These are phyloP conservation scores for Mallateleia sp. DNA, from an alignment of 2,888 invertebrate species.

Conservation along the genomic window DNA sequence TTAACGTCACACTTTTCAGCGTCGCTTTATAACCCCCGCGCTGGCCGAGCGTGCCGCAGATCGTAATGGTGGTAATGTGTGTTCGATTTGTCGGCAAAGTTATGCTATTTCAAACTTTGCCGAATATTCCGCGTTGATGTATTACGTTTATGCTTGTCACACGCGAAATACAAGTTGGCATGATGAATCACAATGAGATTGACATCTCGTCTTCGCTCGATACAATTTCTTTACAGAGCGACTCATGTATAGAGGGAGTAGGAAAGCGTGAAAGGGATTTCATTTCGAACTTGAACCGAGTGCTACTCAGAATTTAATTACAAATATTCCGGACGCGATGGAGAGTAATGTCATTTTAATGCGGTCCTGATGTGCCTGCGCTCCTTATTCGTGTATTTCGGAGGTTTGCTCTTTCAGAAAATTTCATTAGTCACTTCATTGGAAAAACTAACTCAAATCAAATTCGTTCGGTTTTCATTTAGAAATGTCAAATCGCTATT, in stretches of 20 bases:
- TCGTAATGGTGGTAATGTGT: slow-evolving; percentile 53
- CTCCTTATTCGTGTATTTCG: background rate
- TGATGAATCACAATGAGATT: slow-evolving; percentile 74
- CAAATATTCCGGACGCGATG: slow-evolving; percentile 24
- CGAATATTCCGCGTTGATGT: slow-evolving; percentile 68
- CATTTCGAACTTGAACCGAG: slow-evolving; percentile 30
- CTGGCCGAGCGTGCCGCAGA: slow-evolving; percentile 57
- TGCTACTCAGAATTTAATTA: slow-evolving; percentile 54
- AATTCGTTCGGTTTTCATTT: slow-evolving; percentile 29
- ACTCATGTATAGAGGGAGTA: background rate
- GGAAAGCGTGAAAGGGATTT: slow-evolving; percentile 24
- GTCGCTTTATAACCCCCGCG: slow-evolving; percentile 36
- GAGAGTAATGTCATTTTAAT: slow-evolving; percentile 32
- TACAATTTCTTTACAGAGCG: slow-evolving; percentile 58
- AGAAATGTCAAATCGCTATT: background rate
- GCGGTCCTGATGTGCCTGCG: slow-evolving; percentile 5
- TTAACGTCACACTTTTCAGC: slow-evolving; percentile 63
- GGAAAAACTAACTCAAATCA: background rate
- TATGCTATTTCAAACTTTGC: slow-evolving; percentile 74
- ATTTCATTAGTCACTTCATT: background rate
- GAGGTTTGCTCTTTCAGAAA: background rate
- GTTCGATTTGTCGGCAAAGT: slow-evolving; percentile 71
- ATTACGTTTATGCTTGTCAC: slow-evolving; percentile 75
- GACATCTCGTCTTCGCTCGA: slow-evolving; percentile 71
- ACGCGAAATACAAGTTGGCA: slow-evolving; percentile 69